A percentile compares a stretch with the other conserved stretches of the same genome.
These are phyloP conservation scores for Larimichthys polyactis DNA, from an alignment of 2,113 vertebrate species.

Conservation along the genomic window DNA sequence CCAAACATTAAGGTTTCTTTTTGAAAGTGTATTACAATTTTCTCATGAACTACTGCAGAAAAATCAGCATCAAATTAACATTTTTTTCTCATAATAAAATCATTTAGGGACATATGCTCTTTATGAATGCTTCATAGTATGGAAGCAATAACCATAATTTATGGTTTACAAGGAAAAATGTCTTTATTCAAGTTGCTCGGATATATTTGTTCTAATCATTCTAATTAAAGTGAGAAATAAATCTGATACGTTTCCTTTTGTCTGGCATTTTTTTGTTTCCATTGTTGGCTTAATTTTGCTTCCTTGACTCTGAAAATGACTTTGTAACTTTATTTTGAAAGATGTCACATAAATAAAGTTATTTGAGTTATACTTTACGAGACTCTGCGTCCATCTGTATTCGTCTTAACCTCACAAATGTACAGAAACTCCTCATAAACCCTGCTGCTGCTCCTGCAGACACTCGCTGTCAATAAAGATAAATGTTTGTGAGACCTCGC, in stretches of 20 bases:
- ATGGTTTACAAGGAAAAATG: too few species aligned
- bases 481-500: constrained; percentile 27
- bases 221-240: too few species aligned
- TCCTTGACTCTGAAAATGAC: neutral
- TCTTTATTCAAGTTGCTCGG: too few species aligned
- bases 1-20: constrained; percentile 1
- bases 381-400: neutral
- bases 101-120: neutral
- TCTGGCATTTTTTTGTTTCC: neutral
- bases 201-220: too few species aligned
- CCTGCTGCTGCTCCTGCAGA: neutral
- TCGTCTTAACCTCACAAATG: neutral
- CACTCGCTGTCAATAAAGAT: constrained; percentile 34
- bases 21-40: neutral
- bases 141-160: too few species aligned
- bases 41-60: neutral
- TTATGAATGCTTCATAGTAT: neutral
- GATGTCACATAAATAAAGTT: neutral
- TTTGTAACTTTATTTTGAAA: neutral
- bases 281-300: neutral
- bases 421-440: neutral
- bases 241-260: too few species aligned
- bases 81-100: neutral
- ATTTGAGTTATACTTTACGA: neutral
- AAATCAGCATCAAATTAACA: neutral